Evolutionary conservation across 1,140 invertebrate species (phyloP).

Genomic region (Caenorhabditis elegans): WBcel235 BX284604.4:11780501-11781000

Average conservation of each 20-base stretch:
- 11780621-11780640: not conserved
- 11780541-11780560: conserved; percentile 36
- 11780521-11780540: conserved; percentile 45
- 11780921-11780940: too few species aligned
- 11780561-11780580: conserved; percentile 33
- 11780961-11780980: not conserved
- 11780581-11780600: not conserved
- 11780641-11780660: too few species aligned
- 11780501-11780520: conserved; percentile 40
- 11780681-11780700: conserved; percentile 32
- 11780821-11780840: too few species aligned
- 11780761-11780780: conserved; percentile 31
- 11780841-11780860: too few species aligned
- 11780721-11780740: not conserved
- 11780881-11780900: too few species aligned
- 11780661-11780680: conserved; percentile 38
- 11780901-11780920: too few species aligned
- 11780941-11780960: too few species aligned
- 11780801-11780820: too few species aligned
- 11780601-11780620: conserved; percentile 36
- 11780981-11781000: conserved; percentile 41
- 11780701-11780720: not conserved
- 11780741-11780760: conserved; percentile 15
- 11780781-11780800: too few species aligned
- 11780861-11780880: too few species aligned